Evolutionary conservation across 2,113 vertebrate genomes (phyloP), one percentile per base, ranked within the genome.

Genomic region (Turnix velox): DNA sequence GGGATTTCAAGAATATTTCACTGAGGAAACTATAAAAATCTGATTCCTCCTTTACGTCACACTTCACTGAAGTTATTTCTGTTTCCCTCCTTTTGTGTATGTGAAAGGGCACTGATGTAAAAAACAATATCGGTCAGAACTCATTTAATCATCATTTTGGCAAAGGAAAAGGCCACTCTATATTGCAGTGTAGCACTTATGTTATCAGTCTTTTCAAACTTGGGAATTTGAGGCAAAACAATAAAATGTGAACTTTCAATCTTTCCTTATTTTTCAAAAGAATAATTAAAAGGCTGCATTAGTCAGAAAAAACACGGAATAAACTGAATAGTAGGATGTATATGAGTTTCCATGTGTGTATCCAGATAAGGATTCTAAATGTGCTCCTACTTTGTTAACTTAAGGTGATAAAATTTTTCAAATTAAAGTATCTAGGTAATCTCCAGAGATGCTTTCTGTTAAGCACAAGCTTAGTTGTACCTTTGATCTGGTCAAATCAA

Each of bases 111-210:
- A 88, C 31, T 30, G 55, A 73, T 83, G 30, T 86, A 92, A 90
- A 95, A 92, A 92, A 68, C 37, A 85, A 73, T 85, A 65, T 73
- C 73, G 54, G 82, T 57, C 79, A 86, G 59, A 90, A 94, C 33
- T 83, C 82, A 73, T 88, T 92, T 79, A 83, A 92, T 95, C 67
- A 68, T 49, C 45, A 69, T 90, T 88, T 92, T 90, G 75, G 79
- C 83, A 90, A 90, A 88, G 72, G 49, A 86, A 96, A 96, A 94
- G 91, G 88, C 86, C 79, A 83, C 69, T 86, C 33, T 90, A 58
- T 93, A 93, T 75, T 88, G 62, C 67, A 87, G 15, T 48, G 25
- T 68, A 83, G 71, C 40, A 59, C 58, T 94, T 92, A 35, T 30
- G 31, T 72, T 93, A 86, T 80, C 88, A 90, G 77, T 92, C 76